Percentiles rank a stretch among this genome's conserved stretches.
Conservation (phyloP, 2,113 vertebrate species). For the Muscicapa adusta region DNA sequence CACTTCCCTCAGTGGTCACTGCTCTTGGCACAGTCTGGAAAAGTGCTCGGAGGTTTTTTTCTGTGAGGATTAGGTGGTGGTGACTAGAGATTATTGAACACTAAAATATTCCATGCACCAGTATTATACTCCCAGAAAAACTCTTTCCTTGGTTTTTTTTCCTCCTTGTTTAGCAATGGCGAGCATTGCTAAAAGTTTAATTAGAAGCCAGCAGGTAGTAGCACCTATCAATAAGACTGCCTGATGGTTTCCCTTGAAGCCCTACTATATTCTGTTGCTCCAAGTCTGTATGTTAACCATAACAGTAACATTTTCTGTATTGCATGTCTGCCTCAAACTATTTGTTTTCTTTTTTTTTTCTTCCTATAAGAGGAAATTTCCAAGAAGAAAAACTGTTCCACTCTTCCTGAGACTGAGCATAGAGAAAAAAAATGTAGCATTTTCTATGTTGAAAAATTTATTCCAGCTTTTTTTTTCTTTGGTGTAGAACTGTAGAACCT, state of each 20-base stretch:
- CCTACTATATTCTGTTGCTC: not conserved
- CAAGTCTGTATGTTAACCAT: not conserved
- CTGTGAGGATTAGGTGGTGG: not conserved
- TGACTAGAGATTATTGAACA: not conserved
- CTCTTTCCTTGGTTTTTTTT: not conserved
- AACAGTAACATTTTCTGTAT: not conserved
- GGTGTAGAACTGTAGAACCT: not conserved
- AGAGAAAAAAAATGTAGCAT: not conserved
- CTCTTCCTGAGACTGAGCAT: not conserved
- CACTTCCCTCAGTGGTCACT: not conserved
- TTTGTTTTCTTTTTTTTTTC: not conserved
- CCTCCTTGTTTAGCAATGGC: not conserved
- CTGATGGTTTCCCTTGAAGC: not conserved
- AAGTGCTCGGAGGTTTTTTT: not conserved
- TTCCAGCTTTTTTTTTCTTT: not conserved
- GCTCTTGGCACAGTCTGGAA: not conserved
- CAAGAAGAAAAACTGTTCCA: not conserved
- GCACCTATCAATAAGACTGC: not conserved
- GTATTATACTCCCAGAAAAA: not conserved
- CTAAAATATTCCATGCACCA: not conserved
- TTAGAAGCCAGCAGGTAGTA: not conserved
- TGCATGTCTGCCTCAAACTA: not conserved
- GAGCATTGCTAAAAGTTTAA: not conserved
- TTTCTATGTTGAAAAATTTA: not conserved
- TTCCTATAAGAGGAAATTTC: not conserved